Evolutionary conservation across 2,797 vertebrate species (phyloP).

Genomic region (Chrysocyon brachyurus): DNA sequence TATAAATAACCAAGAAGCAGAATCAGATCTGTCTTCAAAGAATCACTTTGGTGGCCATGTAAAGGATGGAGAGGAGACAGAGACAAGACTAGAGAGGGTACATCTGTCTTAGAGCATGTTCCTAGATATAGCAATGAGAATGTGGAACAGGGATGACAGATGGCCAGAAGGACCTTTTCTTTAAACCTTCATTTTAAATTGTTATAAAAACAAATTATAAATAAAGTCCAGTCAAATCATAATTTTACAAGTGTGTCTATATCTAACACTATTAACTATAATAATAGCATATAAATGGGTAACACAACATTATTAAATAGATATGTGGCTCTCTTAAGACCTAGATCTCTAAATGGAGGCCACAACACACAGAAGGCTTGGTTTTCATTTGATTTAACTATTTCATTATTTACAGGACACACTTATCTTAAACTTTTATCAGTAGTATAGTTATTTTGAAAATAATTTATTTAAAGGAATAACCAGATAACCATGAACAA

Average conservation of each 20-base stretch:
- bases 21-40: not conserved
- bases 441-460: constrained; percentile 32
- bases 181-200: not conserved
- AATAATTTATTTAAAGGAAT: constrained; percentile 51
- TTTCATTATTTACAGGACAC: constrained; percentile 28
- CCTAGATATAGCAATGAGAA: not conserved
- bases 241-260: constrained; percentile 9
- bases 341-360: not conserved
- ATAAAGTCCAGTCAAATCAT: constrained; percentile 20
- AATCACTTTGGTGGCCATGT: not conserved
- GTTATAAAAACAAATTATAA: not conserved
- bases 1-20: not conserved
- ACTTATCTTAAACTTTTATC: constrained; percentile 35
- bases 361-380: not conserved
- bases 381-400: constrained; percentile 37
- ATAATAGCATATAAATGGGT: constrained; percentile 1
- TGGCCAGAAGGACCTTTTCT: not conserved
- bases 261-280: not conserved
- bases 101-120: not conserved
- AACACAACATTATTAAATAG: not conserved
- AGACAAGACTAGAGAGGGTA: not conserved
- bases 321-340: not conserved
- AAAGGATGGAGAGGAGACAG: not conserved
- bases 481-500: not conserved
- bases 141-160: not conserved